Evolutionary conservation across 2,113 vertebrate genomes (phyloP), one percentile per base, ranked within the genome.

Genomic region (Mesocricetus auratus): DNA sequence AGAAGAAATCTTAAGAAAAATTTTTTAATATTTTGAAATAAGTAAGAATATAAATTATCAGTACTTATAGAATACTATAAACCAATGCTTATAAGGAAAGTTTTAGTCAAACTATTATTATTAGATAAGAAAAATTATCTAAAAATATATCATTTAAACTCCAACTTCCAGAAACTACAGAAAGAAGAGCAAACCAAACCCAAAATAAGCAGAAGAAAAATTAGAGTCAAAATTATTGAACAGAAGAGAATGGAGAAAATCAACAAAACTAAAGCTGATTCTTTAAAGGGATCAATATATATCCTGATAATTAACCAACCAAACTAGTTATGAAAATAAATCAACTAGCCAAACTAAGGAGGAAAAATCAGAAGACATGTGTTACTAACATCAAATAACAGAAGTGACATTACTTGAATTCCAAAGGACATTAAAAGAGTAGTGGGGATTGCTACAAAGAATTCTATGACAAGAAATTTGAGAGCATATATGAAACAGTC

Each of bases 281-380:
- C 33, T 21, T 58, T 58, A 4, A 58, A 24, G 19, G 5, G 36
- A 81, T 24, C 36, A 24, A 17, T 39, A 81, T n/a, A 58, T 2
- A 13, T 47, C 47, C 33, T n/a, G 1, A n/a, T 0, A 8, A 71
- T n/a, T 1, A 69, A n/a, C 68, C 8, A n/a, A 36, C 7, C 6
- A 71, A 5, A 71, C 6, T 10, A 66, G 17, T 71, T n/a, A 71
- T 0, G 7, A 71, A n/a, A 71, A n/a, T 71, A 8, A 3, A n/a
- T n/a, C 16, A 71, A 71, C 3, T 71, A 71, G 17, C 7, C 69
- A 71, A 71, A 17, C 2, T 71, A 71, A n/a, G 17, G 3, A 5
- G 33, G 2, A 3, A 19, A n/a, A 71, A 68, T 16, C 31, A 68
- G 31, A 68, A 68, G 31, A 36, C 3, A 68, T 36, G 33, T 36